These are phyloP conservation scores for Sphinx pinastri DNA, from an alignment of 2,888 invertebrate species.

Conservation along the genomic window DNA sequence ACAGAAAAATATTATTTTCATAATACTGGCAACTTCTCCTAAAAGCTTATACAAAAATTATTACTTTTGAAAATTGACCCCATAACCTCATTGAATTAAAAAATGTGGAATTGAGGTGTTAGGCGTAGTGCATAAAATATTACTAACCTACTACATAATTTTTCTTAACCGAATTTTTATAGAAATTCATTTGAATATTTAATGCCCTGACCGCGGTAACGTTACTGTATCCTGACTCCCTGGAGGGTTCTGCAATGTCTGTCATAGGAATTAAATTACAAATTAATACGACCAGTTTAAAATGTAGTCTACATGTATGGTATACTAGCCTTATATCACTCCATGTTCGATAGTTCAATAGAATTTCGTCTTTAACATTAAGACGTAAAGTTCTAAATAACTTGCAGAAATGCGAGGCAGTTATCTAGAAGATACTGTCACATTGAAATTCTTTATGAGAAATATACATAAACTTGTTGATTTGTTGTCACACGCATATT, in stretches of 20 bases:
- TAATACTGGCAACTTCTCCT: too few species aligned
- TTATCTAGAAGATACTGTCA: slow-evolving; percentile 24
- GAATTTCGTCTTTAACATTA: not conserved
- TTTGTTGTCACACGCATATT: slow-evolving; percentile 19
- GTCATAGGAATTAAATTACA: not conserved
- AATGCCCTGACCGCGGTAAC: not conserved
- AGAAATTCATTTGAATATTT: slow-evolving; percentile 1
- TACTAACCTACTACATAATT: not conserved
- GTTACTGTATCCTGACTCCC: not conserved
- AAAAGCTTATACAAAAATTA: too few species aligned
- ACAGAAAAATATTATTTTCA: too few species aligned
- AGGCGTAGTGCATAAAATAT: too few species aligned
- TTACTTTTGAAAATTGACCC: not conserved
- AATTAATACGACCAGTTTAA: slow-evolving; percentile 2
- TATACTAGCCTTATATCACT: not conserved
- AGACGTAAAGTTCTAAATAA: not conserved
- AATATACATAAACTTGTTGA: slow-evolving; percentile 26
- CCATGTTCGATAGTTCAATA: not conserved
- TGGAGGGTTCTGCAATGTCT: slow-evolving; percentile 1
- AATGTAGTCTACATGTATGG: not conserved
- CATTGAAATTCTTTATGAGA: slow-evolving; percentile 26
- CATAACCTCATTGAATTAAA: too few species aligned
- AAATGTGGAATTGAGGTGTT: too few species aligned
- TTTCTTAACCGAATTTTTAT: not conserved
- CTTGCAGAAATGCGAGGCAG: not conserved